Evolutionary conservation across 2,113 vertebrate species (phyloP).

Genomic region (Machaerirhynchus nigripectus): DNA sequence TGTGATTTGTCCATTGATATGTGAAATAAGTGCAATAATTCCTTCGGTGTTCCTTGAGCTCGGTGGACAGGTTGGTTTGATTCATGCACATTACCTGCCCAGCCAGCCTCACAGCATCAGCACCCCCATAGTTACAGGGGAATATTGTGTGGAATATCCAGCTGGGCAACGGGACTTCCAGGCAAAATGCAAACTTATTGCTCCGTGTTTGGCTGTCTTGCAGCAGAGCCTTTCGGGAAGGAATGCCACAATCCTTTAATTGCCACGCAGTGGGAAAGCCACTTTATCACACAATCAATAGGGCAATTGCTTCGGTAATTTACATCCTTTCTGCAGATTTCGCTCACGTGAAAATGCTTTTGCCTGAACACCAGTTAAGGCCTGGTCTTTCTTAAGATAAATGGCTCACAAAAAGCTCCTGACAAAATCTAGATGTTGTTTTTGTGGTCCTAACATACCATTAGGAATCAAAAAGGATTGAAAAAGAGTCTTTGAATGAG

Average conservation of each 20-base stretch:
- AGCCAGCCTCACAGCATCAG: not conserved
- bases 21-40: not conserved
- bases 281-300: not conserved
- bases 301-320: not conserved
- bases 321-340: not conserved
- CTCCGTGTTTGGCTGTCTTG: not conserved
- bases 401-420: not conserved
- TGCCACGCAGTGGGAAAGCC: not conserved
- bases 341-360: not conserved
- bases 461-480: not conserved
- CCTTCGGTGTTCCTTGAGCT: not conserved
- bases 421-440: not conserved
- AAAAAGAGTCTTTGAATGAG: not conserved
- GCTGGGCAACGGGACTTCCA: not conserved
- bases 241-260: constrained; percentile 15
- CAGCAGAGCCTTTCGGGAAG: not conserved
- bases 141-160: not conserved
- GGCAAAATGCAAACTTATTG: not conserved
- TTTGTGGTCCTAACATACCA: not conserved
- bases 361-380: not conserved
- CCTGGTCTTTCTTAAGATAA: not conserved
- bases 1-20: not conserved
- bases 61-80: not conserved
- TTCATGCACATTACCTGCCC: not conserved
- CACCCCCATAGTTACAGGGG: not conserved